Evolutionary conservation across 2,888 invertebrate genomes (phyloP), one percentile per base, ranked within the genome.

Genomic region (Macrosoma leucophasiata): DNA sequence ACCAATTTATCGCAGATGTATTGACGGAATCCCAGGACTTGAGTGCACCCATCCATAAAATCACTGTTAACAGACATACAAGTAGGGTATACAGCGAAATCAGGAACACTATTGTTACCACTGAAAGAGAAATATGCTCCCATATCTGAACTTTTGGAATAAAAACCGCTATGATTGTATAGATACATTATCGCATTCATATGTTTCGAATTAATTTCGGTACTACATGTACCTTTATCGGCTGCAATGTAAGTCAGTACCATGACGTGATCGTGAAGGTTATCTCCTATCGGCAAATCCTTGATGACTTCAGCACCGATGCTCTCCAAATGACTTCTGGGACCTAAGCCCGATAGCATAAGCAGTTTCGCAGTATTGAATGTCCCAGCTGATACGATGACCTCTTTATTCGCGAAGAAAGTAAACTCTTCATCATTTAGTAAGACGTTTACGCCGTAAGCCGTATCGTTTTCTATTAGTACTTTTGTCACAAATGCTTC

Each of bases 261-360:
- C 74, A 76, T 75, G 1, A 62, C 44, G 31, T 79, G 79, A 21
- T 79, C 79, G 27, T 76, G 72, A 2, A 78, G 54, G 36, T 78
- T 77, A 7, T 66, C 55, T 1, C 79, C 79, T 0, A 79, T 75
- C 0, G 79, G 74, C 21, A 76, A 44, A 29, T 78, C 67, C 33
- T 55, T 36, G 1, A 66, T 43, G 0, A 70, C 48, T 0, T 60
- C 43, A 14, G 78, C 62, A 0, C 48, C 59, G 3, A 72, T 24
- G 0, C 58, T 38, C 2, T 58, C 32, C 11, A 79, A 52, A 34
- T 65, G 61, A 1, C 60, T 36, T 31, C 55, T 60, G 1, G 76
- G 75, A 0, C 79, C 79, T 7, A 81, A 51, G 1, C 79, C 79
- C 1, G 79, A 79, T 0, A 77, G 52, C 33, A 76, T 48, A 25